Conservation (phyloP, 2,888 invertebrate species). For the Eubasilissa splendida region DNA sequence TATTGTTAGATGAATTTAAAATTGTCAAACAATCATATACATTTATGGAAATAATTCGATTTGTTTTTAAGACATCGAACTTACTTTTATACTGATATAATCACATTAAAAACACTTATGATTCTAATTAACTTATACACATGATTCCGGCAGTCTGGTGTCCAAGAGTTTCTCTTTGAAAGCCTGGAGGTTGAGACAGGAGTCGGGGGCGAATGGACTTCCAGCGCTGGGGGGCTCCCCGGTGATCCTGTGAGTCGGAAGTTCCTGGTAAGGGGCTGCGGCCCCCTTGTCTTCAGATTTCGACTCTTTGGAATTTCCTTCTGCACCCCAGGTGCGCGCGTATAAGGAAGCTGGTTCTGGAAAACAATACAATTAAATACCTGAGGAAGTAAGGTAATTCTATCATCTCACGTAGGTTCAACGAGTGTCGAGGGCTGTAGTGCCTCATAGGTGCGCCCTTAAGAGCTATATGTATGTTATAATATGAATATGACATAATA, state of each 20-base stretch:
- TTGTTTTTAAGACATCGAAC: background rate
- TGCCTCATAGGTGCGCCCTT: too few species aligned
- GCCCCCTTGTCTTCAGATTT: slow-evolving; percentile 4
- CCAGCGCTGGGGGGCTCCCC: background rate
- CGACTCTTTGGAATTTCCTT: background rate
- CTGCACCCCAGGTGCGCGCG: slow-evolving; percentile 54
- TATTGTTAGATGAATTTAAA: too few species aligned
- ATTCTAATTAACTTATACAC: slow-evolving; percentile 74
- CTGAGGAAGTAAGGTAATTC: too few species aligned
- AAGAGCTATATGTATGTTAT: too few species aligned
- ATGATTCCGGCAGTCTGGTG: slow-evolving; percentile 89
- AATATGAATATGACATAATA: too few species aligned
- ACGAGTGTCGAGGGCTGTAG: too few species aligned
- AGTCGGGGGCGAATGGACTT: slow-evolving; percentile 46
- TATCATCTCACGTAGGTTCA: too few species aligned
- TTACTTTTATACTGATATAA: too few species aligned
- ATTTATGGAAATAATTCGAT: background rate
- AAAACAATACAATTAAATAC: background rate
- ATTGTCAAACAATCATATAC: background rate
- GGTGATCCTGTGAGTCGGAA: slow-evolving; percentile 18
- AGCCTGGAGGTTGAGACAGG: slow-evolving; percentile 83
- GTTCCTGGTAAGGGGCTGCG: slow-evolving; percentile 38
- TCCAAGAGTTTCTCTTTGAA: slow-evolving; percentile 91
- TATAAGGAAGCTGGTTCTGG: slow-evolving; percentile 54
- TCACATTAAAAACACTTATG: background rate